These are phyloP conservation scores for Siniperca undulata DNA, from an alignment of 2,797 vertebrate genomes.

Conservation along the genomic window DNA sequence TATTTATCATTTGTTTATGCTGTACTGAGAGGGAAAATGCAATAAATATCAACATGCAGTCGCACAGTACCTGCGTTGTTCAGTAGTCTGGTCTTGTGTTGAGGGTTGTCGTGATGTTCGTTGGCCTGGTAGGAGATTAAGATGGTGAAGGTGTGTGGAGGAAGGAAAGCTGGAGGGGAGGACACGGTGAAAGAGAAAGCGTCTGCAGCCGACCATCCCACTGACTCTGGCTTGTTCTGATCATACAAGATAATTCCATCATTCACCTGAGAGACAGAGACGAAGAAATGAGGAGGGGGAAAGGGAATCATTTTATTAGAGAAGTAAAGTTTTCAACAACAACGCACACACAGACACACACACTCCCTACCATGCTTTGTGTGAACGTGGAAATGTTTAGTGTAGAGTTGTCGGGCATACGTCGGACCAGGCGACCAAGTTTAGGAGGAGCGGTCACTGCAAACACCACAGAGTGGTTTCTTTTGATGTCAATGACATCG, in stretches of 20 bases:
- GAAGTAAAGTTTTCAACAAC: not conserved
- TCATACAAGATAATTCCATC: constrained; percentile 86
- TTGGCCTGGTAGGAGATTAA: constrained; percentile 88
- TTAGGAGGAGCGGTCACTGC: constrained; percentile 82
- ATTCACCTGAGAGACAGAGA: constrained; percentile 82
- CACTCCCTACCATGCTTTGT: constrained; percentile 88
- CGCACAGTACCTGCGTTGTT: constrained; percentile 66
- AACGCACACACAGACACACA: not conserved
- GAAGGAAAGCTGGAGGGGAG: constrained; percentile 87
- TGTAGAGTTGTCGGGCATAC: constrained; percentile 79
- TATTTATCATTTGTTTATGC: not conserved
- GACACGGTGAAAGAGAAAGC: constrained; percentile 88
- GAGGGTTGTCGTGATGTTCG: constrained; percentile 47
- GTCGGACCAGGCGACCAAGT: constrained; percentile 85
- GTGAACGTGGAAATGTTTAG: constrained; percentile 87
- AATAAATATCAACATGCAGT: not conserved
- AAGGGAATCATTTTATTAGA: not conserved
- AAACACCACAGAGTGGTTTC: constrained; percentile 87
- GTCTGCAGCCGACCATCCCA: constrained; percentile 87
- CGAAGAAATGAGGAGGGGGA: not conserved
- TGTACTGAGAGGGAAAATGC: not conserved
- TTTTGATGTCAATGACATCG: constrained; percentile 73
- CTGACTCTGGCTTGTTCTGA: constrained; percentile 80
- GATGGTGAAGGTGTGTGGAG: constrained; percentile 86
- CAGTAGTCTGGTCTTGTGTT: constrained; percentile 76